Evolutionary conservation across 2,113 vertebrate species (phyloP), one percentile per base, ranked within the genome.

Genomic region (Saccopteryx leptura): DNA sequence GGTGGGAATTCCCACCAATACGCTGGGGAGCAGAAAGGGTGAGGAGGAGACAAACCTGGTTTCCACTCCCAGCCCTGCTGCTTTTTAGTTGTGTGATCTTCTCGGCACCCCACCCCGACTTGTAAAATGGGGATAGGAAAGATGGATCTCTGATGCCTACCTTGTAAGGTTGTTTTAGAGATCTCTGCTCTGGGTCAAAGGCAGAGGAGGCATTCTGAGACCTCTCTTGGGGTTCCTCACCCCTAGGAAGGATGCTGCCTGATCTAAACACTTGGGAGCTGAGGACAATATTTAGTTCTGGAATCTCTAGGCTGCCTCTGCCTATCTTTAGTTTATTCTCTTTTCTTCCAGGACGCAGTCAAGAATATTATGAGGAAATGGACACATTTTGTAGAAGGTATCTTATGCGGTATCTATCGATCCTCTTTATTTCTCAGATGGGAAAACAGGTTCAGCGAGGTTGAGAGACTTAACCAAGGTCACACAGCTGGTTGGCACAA

Each of bases 341-440:
- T 86, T 85, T 61, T 48, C 79, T 68, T 84, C 39, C 17, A 61
- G 92, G 48, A 75, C 33, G 72, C 54, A 56, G 48, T 28, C 14
- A 46, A n/a, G 54, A 91, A 23, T 21, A 56, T 14, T n/a, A 21
- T 78, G 61, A 75, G 61, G 54, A 72, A 60, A 13, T 52, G 17
- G 78, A 58, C 10, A 58, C 8, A 12, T 60, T 93, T 93, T 52
- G 50, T 31, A 83, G 58, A 31, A 90, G 63, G 18, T 4, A 72
- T 50, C 21, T 72, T 52, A 79, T 5, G 31, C 17, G 71, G 31
- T 58, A 19, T 24, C 50, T 82, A 56, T 74, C 33, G 65, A 19
- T 19, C 15, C 7, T 31, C 2, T 9, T 0, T 24, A 17, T 69
- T 82, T 87, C 54, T 80, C 79, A 46, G 74, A 18, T 48, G 54